These are phyloP conservation scores for Lithosia quadra DNA, from an alignment of 2,888 invertebrate genomes.

Conservation along the genomic window DNA sequence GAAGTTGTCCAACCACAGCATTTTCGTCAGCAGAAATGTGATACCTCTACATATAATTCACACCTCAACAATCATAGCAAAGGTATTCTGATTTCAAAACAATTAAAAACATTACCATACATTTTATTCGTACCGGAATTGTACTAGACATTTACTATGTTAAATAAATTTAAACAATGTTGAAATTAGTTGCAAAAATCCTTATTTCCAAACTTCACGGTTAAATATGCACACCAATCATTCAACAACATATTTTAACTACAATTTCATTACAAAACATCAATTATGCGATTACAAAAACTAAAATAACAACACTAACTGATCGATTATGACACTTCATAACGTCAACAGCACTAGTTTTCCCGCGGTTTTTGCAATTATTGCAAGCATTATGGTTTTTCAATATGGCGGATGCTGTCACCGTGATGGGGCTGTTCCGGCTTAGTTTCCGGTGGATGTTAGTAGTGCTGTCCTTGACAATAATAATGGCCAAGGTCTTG, in stretches of 20 bases:
- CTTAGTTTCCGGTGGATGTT: constrained; percentile 52
- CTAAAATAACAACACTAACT: constrained; percentile 22
- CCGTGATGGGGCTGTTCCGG: constrained; percentile 70
- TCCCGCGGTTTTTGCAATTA: constrained; percentile 55
- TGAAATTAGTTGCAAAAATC: constrained; percentile 42
- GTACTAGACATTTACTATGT: constrained; percentile 20
- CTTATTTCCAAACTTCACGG: constrained; percentile 46
- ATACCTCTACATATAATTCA: background rate
- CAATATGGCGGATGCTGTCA: constrained; percentile 58
- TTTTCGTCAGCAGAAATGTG: constrained; percentile 22
- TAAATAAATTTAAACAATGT: constrained; percentile 29
- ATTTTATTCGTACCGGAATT: constrained; percentile 19
- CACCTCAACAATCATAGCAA: background rate
- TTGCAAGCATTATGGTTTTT: constrained; percentile 49
- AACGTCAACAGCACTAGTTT: constrained; percentile 51
- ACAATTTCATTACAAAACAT: constrained; percentile 42
- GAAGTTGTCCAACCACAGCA: constrained; percentile 31
- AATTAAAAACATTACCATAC: background rate
- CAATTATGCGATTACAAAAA: constrained; percentile 45
- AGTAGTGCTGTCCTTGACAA: constrained; percentile 65
- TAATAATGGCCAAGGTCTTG: constrained; percentile 66
- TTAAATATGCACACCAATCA: constrained; percentile 44
- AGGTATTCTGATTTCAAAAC: background rate
- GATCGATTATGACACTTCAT: constrained; percentile 45
- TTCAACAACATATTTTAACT: constrained; percentile 40